Evolutionary conservation across 2,888 invertebrate species (phyloP).

Genomic region (Apocheima hispidaria): DNA sequence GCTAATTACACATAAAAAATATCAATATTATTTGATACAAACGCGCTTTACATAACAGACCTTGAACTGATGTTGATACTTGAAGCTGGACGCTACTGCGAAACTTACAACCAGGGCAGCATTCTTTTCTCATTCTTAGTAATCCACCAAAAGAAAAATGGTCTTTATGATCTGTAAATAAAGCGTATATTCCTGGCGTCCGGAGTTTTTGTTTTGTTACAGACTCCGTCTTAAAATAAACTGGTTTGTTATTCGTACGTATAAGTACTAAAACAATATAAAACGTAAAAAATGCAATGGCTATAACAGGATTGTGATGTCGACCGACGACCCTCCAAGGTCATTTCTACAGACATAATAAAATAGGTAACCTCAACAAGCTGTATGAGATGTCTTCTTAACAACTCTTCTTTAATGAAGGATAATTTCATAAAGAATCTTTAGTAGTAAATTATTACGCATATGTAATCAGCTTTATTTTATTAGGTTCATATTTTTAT

Average conservation of each 20-base stretch:
- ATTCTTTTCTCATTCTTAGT: constrained; percentile 19
- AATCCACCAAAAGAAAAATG: constrained; percentile 6
- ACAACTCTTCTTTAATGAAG: no score
- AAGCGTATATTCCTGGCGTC: neutral
- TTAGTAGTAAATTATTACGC: no score
- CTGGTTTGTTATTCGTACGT: constrained; percentile 26
- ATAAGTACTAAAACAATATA: constrained; percentile 13
- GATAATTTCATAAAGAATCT: no score
- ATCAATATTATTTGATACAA: neutral
- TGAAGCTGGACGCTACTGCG: constrained; percentile 35
- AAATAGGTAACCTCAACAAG: neutral
- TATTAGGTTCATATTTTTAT: no score
- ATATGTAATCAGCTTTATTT: no score
- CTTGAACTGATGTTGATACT: constrained; percentile 34
- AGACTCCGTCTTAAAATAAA: constrained; percentile 22
- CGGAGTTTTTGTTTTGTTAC: constrained; percentile 11
- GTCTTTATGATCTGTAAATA: constrained; percentile 3
- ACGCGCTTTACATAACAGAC: constrained; percentile 28
- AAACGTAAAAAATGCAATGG: constrained; percentile 12
- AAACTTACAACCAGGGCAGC: constrained; percentile 15
- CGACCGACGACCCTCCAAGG: neutral
- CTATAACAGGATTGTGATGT: neutral
- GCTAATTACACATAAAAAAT: no score
- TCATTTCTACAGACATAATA: constrained; percentile 8
- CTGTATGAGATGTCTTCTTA: neutral